Base-by-base conservation (phyloP, 2,113 vertebrate genomes). In the Herpetotheres cachinnans region DNA sequence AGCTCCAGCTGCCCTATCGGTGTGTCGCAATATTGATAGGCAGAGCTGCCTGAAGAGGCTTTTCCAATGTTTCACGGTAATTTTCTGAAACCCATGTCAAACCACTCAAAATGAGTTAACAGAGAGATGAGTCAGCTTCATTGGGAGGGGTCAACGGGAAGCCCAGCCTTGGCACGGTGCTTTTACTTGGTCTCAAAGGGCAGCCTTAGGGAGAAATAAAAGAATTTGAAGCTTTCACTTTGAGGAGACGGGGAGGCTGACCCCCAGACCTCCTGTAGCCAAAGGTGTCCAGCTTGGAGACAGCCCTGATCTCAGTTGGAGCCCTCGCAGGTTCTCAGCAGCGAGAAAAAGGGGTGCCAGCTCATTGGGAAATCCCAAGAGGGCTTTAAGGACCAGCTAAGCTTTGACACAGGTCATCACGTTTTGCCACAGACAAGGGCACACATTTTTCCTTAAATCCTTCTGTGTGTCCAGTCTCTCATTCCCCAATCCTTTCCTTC, bases 81-180 rank as follows among this genome's bases (percentile, higher is more conserved):
- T 49, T 62, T 79, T 56, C 30, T 12, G 22, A 47, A 78, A 86
- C 18, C 16, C 5, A 3, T 4, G 10, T 21, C 56, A 50, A 63
- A 10, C 9, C 32, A 25, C 34, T 7, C 65, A 6, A 42, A 70
- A 50, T 9, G 55, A 40, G 49, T 1, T 19, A 15, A 22, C 3
- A 1, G 16, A 36, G 38, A 58, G 34, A 38, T 49, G 3, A 32
- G 49, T 59, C 63, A 24, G 29, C 16, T 82, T 22, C 3, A 0
- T 1, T 0, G 0, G 34, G 65, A 74, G 36, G 47, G 34, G 22
- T 24, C n/a, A 20, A n/a, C 3, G 7, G 27, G 56, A 72, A 79
- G 29, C 16, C 30, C 4, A 6, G 50, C 40, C 47, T 54, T 2
- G 1, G 38, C 61, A 40, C 12, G 1, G 26, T 1, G 1, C 36